Evolutionary conservation across 2,888 invertebrate species (phyloP), one percentile per base, ranked within the genome.

Genomic region (Clivina fossor): DNA sequence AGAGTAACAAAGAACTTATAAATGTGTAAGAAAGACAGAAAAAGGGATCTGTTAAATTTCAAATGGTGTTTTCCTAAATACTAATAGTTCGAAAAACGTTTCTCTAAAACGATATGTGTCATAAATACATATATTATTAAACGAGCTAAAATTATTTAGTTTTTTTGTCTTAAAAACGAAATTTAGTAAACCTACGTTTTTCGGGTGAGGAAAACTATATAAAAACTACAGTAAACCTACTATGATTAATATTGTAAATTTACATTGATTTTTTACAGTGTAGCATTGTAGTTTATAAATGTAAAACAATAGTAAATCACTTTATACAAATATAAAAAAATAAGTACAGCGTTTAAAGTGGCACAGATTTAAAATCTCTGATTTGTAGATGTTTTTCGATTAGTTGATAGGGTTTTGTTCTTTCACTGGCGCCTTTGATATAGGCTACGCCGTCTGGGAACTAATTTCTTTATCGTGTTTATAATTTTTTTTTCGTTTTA

Each of bases 401-500:
- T 48, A 22, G 24, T 44, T 15, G 16, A 11, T 19, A 18, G 20
- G 35, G 40, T 40, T 3, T 11, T 8, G 28, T 16, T 26, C 19
- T 28, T 9, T 44, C 18, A 9, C 43, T 47, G 55, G 55, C 55
- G 55, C 47, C 55, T 46, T 49, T 30, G n/a, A 4, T n/a, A 4
- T 30, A 13, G 15, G 13, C 15, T 30, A 30, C 20, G 19, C 26
- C 19, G 55, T 55, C 55, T 55, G 55, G 38, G 55, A 47, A 55
- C 55, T 28, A 30, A 19, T 40, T 18, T 30, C 33, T 26, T 20
- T 24, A 11, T 54, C 26, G 13, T 55, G 55, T 55, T 55, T 55
- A 55, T 47, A 18, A 22, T 38, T 55, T 54, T 54, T 55, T 55
- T 46, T 46, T n/a, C n/a, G n/a, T n/a, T n/a, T n/a, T n/a, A n/a